Evolutionary conservation across 1,140 invertebrate species (phyloP).

Genomic region (Euura saliciscinereae): DNA sequence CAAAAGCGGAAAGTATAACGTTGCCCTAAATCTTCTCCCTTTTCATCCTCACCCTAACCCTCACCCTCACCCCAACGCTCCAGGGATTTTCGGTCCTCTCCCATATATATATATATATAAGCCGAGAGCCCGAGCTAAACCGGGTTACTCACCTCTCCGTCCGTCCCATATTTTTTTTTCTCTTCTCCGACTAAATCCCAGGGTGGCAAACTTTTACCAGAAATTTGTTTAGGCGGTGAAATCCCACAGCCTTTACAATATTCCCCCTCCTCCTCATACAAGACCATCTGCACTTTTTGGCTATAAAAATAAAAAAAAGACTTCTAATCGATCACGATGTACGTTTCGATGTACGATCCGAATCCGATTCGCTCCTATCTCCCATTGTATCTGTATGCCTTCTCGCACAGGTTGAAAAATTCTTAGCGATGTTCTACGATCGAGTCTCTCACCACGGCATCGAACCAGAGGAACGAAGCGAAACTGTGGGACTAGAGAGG

Average conservation of each 20-base stretch:
- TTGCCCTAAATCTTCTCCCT: background rate
- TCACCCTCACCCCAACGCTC: background rate
- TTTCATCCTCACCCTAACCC: background rate
- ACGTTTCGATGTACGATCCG: background rate
- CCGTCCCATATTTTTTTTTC: background rate
- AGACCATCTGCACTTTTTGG: too few species aligned
- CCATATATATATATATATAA: background rate
- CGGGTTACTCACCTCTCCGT: background rate
- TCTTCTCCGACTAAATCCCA: too few species aligned
- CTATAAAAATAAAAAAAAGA: too few species aligned
- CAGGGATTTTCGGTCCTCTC: background rate
- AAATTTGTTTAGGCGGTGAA: constrained; percentile 1
- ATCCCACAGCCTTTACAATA: background rate
- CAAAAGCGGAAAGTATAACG: background rate
- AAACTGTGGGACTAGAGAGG: background rate
- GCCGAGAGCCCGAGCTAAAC: background rate
- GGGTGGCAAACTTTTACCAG: background rate
- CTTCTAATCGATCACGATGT: too few species aligned
- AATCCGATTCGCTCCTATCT: background rate
- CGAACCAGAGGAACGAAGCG: background rate
- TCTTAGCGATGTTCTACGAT: too few species aligned
- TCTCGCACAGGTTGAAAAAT: background rate
- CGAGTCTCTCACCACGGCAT: background rate
- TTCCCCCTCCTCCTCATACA: too few species aligned
- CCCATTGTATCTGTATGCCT: background rate